Conservation (phyloP, 2,113 vertebrate genomes). For the Mus musculus region DNA sequence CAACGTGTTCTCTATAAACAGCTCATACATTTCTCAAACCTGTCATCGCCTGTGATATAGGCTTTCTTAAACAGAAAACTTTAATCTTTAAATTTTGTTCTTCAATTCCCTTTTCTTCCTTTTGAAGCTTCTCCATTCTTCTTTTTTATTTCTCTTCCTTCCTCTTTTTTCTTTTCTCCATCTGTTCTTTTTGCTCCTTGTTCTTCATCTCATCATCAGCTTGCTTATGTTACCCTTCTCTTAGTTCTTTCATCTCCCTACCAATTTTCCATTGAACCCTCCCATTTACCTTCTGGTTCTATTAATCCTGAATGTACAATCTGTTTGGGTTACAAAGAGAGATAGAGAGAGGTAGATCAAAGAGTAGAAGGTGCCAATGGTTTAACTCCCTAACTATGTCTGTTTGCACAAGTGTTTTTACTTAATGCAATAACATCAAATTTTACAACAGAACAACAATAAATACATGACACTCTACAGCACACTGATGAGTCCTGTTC, state of each 20-base stretch:
- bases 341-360: not conserved
- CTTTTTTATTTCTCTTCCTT: not conserved
- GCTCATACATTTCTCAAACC: not conserved
- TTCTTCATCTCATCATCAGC: not conserved
- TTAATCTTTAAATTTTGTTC: not conserved
- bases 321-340: not conserved
- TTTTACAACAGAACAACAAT: not conserved
- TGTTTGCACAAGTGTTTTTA: not conserved
- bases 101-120: not conserved
- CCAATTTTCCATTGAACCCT: not conserved
- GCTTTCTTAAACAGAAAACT: not conserved
- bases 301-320: not conserved
- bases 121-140: not conserved
- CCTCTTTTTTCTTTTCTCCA: not conserved
- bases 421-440: not conserved
- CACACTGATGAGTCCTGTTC: not conserved
- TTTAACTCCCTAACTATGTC: not conserved
- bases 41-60: not conserved
- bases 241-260: not conserved
- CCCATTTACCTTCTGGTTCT: not conserved
- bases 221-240: not conserved
- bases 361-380: not conserved
- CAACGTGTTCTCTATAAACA: not conserved
- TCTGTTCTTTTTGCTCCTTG: not conserved
- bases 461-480: not conserved